Evolutionary conservation across 2,797 vertebrate species (phyloP).

Genomic region (Amblyopsis hoosieri): DNA sequence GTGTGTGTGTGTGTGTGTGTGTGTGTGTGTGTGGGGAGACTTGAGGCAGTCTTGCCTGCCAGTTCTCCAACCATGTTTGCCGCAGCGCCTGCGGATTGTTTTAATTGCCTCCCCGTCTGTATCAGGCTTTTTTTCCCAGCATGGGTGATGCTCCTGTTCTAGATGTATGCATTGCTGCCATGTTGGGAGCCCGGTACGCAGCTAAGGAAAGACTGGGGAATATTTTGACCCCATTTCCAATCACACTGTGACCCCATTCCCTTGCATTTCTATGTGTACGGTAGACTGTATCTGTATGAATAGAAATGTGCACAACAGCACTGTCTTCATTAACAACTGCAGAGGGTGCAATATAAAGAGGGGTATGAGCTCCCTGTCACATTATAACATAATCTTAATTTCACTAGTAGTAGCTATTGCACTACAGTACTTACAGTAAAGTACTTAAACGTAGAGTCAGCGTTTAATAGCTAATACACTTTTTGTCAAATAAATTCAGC

Average conservation of each 20-base stretch:
- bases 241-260: conserved; percentile 10
- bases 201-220: conserved; percentile 2
- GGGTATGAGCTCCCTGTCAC: background rate
- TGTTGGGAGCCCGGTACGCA: conserved; percentile 17
- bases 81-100: conserved; percentile 19
- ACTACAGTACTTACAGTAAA: too few relatives aligned
- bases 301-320: too few relatives aligned
- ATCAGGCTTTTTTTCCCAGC: background rate
- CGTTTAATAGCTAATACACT: too few relatives aligned
- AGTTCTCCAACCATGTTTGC: conserved; percentile 16
- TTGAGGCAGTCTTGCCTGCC: background rate
- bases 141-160: conserved; percentile 3
- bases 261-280: conserved; percentile 1
- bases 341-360: background rate
- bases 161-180: conserved; percentile 29
- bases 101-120: conserved; percentile 17
- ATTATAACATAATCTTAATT: too few relatives aligned
- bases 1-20: conserved; percentile 18
- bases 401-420: too few relatives aligned
- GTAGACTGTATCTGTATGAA: too few relatives aligned
- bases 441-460: too few relatives aligned
- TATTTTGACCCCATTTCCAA: background rate
- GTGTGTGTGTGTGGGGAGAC: conserved; percentile 1
- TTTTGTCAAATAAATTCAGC: too few relatives aligned
- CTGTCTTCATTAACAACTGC: background rate